Evolutionary conservation across 2,888 invertebrate genomes (phyloP).

Genomic region (Eilema griseolum): DNA sequence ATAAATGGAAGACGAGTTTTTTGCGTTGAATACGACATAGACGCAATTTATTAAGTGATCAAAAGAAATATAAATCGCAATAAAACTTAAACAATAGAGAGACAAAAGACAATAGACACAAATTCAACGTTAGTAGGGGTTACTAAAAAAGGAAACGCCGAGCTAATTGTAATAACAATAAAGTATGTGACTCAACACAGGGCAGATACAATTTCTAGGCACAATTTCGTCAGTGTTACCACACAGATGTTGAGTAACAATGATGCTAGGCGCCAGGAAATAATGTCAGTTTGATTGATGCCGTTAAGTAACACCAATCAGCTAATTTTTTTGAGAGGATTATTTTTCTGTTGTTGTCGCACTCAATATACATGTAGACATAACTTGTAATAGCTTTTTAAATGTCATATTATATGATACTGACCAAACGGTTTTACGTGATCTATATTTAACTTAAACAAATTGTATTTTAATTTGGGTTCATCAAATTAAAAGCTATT

Average conservation of each 20-base stretch:
- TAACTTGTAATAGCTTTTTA: neutral
- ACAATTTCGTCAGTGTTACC: slow-evolving; percentile 45
- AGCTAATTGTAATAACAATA: slow-evolving; percentile 57
- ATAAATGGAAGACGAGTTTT: neutral
- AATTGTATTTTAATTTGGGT: neutral
- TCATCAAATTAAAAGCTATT: slow-evolving; percentile 4
- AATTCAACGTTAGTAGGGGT: slow-evolving; percentile 30
- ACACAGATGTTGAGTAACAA: slow-evolving; percentile 34
- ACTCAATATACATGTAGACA: slow-evolving; percentile 1
- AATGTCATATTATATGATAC: neutral
- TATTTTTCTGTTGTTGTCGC: neutral
- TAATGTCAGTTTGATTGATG: slow-evolving; percentile 22
- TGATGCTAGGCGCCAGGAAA: slow-evolving; percentile 40
- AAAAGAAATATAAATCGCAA: slow-evolving; percentile 16
- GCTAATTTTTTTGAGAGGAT: neutral
- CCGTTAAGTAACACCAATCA: slow-evolving; percentile 21
- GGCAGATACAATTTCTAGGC: slow-evolving; percentile 41
- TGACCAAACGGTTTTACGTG: neutral
- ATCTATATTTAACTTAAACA: neutral
- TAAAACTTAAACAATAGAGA: slow-evolving; percentile 28
- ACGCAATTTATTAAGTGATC: neutral
- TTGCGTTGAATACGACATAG: neutral
- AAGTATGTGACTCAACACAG: slow-evolving; percentile 49
- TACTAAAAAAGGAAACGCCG: slow-evolving; percentile 58
- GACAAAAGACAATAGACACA: slow-evolving; percentile 37